A percentile compares a stretch with the other conserved stretches of the same genome.
Evolutionary conservation across 2,113 vertebrate genomes (phyloP).

Genomic region (Lophochroa leadbeateri): DNA sequence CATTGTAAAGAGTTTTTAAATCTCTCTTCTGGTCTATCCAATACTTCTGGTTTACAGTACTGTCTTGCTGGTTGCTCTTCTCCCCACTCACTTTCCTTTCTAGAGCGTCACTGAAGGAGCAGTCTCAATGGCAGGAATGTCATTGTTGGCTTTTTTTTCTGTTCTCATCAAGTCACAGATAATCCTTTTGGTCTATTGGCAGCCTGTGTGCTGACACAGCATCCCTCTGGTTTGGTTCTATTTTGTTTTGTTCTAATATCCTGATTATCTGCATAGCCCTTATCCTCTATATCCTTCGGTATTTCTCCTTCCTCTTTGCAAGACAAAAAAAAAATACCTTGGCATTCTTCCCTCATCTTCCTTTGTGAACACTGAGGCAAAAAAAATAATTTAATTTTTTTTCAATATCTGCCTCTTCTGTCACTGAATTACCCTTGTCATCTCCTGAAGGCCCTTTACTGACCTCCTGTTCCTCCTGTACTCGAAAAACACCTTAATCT

Average conservation of each 20-base stretch:
- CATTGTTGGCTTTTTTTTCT: constrained; percentile 44
- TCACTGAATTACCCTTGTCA: constrained; percentile 60
- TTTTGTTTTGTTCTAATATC: constrained; percentile 62
- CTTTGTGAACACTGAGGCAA: constrained; percentile 37
- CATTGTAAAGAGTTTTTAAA: not conserved
- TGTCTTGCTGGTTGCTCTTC: not conserved
- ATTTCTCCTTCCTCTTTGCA: constrained; percentile 26
- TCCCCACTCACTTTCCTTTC: not conserved
- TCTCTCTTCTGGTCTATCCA: not conserved
- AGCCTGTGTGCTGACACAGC: not conserved
- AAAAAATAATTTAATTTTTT: constrained; percentile 47
- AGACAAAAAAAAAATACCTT: constrained; percentile 7
- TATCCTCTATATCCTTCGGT: constrained; percentile 39
- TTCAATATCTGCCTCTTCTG: constrained; percentile 48
- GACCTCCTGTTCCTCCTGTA: constrained; percentile 62
- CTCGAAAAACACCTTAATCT: constrained; percentile 66
- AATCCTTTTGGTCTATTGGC: constrained; percentile 37
- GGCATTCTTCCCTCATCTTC: constrained; percentile 39
- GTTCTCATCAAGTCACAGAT: constrained; percentile 17
- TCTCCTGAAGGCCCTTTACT: constrained; percentile 48
- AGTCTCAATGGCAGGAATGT: not conserved
- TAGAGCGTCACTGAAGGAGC: not conserved
- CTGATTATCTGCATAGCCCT: constrained; percentile 37
- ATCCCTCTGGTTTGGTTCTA: constrained; percentile 31
- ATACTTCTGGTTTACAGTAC: not conserved